Percentiles rank a stretch among this genome's conserved stretches.
Evolutionary conservation across 2,888 invertebrate species (phyloP).

Genomic region (Alentia gelatinosa): DNA sequence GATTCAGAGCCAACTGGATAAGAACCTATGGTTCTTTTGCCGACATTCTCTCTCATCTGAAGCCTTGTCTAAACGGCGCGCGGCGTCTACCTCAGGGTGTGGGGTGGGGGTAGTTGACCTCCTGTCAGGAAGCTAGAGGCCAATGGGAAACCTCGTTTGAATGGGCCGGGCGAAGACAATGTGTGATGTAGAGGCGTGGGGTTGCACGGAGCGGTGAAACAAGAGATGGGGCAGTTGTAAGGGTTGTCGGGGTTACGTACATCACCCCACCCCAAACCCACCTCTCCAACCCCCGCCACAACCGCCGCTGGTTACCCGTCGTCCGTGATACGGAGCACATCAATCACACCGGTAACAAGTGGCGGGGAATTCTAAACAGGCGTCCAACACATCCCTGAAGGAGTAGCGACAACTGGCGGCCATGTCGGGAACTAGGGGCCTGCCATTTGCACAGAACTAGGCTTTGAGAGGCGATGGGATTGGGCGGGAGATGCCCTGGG

Average conservation of each 20-base stretch:
- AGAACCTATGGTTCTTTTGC: too few species aligned
- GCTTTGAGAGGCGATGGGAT: too few species aligned
- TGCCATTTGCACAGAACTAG: too few species aligned
- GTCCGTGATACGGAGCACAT: background rate
- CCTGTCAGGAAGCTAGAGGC: background rate
- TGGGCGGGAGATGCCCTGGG: too few species aligned
- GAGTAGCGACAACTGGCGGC: too few species aligned
- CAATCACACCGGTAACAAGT: constrained; percentile 14
- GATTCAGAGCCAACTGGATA: background rate
- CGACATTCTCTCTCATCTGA: too few species aligned
- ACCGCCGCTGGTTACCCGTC: background rate
- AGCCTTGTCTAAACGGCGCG: too few species aligned
- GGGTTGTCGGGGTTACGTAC: background rate
- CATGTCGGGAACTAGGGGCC: background rate
- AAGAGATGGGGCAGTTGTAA: too few species aligned
- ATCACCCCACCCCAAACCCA: too few species aligned
- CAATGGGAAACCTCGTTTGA: constrained; percentile 22
- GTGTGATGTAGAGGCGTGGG: background rate
- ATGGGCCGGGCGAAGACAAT: background rate
- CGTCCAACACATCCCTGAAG: background rate
- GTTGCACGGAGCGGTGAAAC: too few species aligned
- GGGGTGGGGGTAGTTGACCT: background rate
- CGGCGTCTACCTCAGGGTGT: background rate
- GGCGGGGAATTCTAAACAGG: background rate
- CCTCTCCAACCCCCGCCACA: too few species aligned